phyloP scores from a whole-genome alignment of 2,797 vertebrate species.

The Acropternis orthonyx region DNA sequence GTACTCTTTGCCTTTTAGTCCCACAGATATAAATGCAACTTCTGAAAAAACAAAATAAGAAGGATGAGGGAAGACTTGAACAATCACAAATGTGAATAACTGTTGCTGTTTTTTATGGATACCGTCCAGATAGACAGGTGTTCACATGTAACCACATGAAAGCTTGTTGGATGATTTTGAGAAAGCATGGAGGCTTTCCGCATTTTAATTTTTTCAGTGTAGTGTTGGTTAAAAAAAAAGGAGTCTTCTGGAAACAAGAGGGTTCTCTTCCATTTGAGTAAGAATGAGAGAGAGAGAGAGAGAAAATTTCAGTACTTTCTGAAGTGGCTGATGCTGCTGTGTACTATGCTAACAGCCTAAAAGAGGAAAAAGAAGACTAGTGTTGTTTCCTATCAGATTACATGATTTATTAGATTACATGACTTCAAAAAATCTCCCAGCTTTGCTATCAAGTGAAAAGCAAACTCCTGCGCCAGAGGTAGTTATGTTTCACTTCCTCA shows the following conservation, averaged over 20 bases:
- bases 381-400: conserved; percentile 17
- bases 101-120: not conserved
- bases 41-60: not conserved
- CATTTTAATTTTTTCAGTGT: not conserved
- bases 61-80: conserved; percentile 10
- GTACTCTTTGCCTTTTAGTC: not conserved
- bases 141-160: not conserved
- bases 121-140: not conserved
- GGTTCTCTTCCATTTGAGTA: not conserved
- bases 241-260: not conserved
- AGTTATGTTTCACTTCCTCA: conserved; percentile 3
- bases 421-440: not conserved
- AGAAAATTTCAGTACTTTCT: conserved; percentile 1
- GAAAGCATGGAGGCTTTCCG: not conserved
- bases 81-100: not conserved
- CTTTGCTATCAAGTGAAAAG: not conserved
- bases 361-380: conserved; percentile 23
- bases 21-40: not conserved
- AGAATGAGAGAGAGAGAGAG: not conserved
- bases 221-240: not conserved
- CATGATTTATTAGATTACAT: not conserved
- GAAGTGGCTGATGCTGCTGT: not conserved
- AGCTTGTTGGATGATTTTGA: not conserved
- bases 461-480: not conserved
- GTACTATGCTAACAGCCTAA: not conserved